These are phyloP conservation scores for Propithecus deckenii DNA, from an alignment of 2,797 vertebrate genomes.

Conservation along the genomic window DNA sequence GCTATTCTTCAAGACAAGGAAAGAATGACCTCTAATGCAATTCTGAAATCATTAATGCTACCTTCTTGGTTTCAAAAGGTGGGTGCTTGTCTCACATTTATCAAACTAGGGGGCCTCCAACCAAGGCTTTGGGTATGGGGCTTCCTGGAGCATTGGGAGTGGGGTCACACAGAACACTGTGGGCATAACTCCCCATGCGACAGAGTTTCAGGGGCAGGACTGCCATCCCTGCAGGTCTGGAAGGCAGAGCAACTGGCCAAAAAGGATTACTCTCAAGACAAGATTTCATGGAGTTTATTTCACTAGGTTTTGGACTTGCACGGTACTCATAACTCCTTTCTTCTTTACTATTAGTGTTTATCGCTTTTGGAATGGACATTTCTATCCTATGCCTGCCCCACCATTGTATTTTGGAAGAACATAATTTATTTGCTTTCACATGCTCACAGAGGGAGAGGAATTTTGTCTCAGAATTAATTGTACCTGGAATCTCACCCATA, in stretches of 20 bases:
- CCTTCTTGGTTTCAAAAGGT: background rate
- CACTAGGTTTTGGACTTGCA: background rate
- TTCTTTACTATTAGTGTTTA: background rate
- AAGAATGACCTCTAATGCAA: background rate
- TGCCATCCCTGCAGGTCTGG: background rate
- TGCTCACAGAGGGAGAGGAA: background rate
- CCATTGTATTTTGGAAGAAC: background rate
- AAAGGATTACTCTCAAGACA: background rate
- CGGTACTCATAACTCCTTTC: background rate
- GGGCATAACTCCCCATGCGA: background rate
- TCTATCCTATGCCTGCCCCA: background rate
- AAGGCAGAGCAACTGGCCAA: background rate
- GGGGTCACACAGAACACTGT: no score
- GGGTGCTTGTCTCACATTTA: background rate
- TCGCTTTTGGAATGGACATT: background rate
- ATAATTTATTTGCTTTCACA: background rate
- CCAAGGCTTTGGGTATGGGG: background rate
- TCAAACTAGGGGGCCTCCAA: background rate
- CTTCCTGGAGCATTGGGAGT: background rate
- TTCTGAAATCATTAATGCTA: background rate
- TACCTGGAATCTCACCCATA: background rate
- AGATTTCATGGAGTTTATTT: background rate
- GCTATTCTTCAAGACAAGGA: background rate
- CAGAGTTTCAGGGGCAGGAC: background rate
- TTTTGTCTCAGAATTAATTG: background rate